Evolutionary conservation across 2,797 vertebrate species (phyloP).

Genomic region (Xiphophorus birchmanni): DNA sequence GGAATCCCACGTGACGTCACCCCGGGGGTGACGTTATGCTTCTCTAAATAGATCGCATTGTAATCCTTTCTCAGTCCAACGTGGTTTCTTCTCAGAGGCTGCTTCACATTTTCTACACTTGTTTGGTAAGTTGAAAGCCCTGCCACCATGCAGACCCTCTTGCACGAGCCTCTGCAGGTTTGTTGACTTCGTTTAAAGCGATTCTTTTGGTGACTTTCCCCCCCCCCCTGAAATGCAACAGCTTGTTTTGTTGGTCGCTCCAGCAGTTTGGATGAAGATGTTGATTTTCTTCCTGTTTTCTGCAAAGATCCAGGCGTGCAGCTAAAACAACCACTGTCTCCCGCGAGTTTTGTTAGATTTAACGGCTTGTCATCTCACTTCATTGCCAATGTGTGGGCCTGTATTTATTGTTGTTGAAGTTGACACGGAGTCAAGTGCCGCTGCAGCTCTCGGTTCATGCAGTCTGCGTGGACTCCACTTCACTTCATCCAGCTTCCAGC

Average conservation of each 20-base stretch:
- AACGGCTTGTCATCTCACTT: slow-evolving; percentile 52
- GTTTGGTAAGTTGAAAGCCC: slow-evolving; percentile 92
- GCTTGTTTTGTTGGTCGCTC: slow-evolving; percentile 61
- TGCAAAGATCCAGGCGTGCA: slow-evolving; percentile 5
- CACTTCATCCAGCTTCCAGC: not conserved
- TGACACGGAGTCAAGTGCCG: slow-evolving; percentile 73
- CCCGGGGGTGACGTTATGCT: slow-evolving; percentile 98
- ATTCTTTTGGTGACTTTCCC: slow-evolving; percentile 56
- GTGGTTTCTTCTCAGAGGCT: slow-evolving; percentile 96
- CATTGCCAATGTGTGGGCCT: slow-evolving; percentile 15
- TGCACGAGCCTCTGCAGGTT: slow-evolving; percentile 71
- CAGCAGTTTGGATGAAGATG: slow-evolving; percentile 2
- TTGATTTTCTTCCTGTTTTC: not conserved
- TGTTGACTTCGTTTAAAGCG: slow-evolving; percentile 51
- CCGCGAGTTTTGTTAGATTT: slow-evolving; percentile 9
- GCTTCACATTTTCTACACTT: slow-evolving; percentile 92
- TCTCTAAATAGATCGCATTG: slow-evolving; percentile 99
- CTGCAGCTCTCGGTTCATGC: slow-evolving; percentile 36
- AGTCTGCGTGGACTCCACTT: slow-evolving; percentile 48
- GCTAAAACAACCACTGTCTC: not conserved
- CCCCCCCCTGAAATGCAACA: slow-evolving; percentile 56
- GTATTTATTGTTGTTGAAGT: slow-evolving; percentile 71
- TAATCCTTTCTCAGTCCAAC: slow-evolving; percentile 99
- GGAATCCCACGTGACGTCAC: slow-evolving; percentile 99
- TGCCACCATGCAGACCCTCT: slow-evolving; percentile 59